A percentile compares a stretch with the other conserved stretches of the same genome.
Evolutionary conservation across 2,797 vertebrate species (phyloP).

Genomic region (Percopsis omiscomaycus): DNA sequence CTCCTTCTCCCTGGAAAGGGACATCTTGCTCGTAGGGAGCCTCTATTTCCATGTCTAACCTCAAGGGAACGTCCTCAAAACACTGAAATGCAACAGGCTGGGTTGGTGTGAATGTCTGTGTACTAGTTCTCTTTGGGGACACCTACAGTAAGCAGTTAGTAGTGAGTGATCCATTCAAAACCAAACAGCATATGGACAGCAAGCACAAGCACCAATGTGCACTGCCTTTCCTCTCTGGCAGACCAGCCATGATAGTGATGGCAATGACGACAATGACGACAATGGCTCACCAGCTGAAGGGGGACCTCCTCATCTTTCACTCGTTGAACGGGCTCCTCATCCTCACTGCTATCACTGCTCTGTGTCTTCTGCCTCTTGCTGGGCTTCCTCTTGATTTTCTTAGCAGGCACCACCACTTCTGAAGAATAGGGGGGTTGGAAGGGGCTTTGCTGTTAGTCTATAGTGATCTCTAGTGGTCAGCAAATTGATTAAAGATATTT

Average conservation of each 20-base stretch:
- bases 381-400: constrained; percentile 47
- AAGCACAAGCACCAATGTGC: too few species aligned
- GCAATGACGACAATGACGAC: not conserved
- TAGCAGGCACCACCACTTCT: constrained; percentile 53
- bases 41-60: constrained; percentile 2
- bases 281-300: constrained; percentile 64
- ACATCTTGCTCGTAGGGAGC: not conserved
- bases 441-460: too few species aligned
- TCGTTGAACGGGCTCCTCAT: constrained; percentile 15
- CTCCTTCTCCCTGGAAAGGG: constrained; percentile 14
- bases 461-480: too few species aligned
- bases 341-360: constrained; percentile 13
- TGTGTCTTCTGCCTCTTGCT: constrained; percentile 58
- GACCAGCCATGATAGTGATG: not conserved
- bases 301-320: constrained; percentile 64
- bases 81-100: constrained; percentile 25
- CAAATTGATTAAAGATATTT: too few species aligned
- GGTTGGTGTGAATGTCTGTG: not conserved
- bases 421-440: constrained; percentile 4
- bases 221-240: too few species aligned
- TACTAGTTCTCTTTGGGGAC: not conserved
- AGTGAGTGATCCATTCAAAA: too few species aligned
- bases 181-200: too few species aligned
- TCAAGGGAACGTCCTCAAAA: constrained; percentile 2
- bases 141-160: not conserved